Evolutionary conservation across 2,113 vertebrate genomes (phyloP).

Genomic region (Myotis yumanensis): DNA sequence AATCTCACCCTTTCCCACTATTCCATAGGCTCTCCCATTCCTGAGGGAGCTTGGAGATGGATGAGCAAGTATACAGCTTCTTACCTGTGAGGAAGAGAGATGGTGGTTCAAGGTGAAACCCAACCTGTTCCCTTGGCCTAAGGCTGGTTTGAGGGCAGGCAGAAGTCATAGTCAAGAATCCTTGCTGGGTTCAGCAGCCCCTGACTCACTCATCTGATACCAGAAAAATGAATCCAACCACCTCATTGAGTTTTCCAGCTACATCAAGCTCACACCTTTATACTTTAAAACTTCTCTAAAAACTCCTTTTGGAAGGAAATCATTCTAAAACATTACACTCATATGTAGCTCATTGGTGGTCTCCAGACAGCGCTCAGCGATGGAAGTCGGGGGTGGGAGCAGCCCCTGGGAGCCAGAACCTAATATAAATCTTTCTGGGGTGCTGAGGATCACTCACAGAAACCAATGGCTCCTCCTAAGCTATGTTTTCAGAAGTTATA

Average conservation of each 20-base stretch:
- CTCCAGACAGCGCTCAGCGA: no score
- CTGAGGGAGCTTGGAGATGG: background rate
- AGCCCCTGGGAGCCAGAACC: background rate
- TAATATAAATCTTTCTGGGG: background rate
- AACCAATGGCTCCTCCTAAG: background rate
- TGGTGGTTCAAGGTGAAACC: background rate
- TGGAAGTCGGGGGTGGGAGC: no score
- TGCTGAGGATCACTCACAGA: background rate
- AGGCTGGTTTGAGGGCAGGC: background rate
- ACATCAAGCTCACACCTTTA: background rate
- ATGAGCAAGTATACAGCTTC: background rate
- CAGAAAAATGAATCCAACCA: background rate
- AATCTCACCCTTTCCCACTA: background rate
- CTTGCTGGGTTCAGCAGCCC: background rate
- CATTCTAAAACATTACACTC: background rate
- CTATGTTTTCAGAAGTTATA: background rate
- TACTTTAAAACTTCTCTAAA: background rate
- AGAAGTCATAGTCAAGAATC: background rate
- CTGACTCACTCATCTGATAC: background rate
- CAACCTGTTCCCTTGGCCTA: background rate
- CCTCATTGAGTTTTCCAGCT: conserved; percentile 10
- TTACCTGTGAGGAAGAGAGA: background rate
- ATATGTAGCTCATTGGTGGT: background rate
- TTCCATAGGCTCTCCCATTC: background rate
- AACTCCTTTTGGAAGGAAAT: conserved; percentile 32